These are phyloP conservation scores for Karalla daura DNA, from an alignment of 2,797 vertebrate species.

Conservation along the genomic window DNA sequence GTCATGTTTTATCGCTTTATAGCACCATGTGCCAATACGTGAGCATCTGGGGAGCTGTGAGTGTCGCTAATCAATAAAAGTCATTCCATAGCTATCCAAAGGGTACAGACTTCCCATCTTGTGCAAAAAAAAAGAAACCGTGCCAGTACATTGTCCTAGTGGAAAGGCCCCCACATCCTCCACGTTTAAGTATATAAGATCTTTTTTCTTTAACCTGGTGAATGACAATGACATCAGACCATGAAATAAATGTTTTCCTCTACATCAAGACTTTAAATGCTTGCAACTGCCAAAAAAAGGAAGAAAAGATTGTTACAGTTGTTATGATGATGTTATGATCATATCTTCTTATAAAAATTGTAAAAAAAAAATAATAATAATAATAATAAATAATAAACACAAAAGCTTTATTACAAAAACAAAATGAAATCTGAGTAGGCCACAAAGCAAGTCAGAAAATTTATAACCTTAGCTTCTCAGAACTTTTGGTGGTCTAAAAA, in stretches of 20 bases:
- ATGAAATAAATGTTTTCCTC: no score
- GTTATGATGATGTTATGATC: no score
- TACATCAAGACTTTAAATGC: no score
- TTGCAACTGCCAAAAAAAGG: no score
- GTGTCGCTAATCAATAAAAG: not conserved
- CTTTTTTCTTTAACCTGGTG: slow-evolving; percentile 8
- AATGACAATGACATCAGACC: not conserved
- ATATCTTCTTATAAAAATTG: no score
- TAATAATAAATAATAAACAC: no score
- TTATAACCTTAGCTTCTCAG: no score
- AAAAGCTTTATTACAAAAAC: no score
- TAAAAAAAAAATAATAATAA: no score
- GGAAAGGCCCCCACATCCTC: not conserved
- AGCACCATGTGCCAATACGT: not conserved
- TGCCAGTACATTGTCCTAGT: not conserved
- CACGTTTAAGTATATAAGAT: not conserved
- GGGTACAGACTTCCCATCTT: not conserved
- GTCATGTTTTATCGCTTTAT: slow-evolving; percentile 5
- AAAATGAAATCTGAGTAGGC: no score
- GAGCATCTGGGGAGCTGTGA: not conserved
- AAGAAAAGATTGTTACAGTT: not conserved
- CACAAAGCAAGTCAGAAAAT: no score
- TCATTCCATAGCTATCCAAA: not conserved
- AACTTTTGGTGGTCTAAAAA: no score
- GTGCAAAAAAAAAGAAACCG: not conserved